Conservation (phyloP, 1,140 invertebrate genomes). For the Lepidurus arcticus region DNA sequence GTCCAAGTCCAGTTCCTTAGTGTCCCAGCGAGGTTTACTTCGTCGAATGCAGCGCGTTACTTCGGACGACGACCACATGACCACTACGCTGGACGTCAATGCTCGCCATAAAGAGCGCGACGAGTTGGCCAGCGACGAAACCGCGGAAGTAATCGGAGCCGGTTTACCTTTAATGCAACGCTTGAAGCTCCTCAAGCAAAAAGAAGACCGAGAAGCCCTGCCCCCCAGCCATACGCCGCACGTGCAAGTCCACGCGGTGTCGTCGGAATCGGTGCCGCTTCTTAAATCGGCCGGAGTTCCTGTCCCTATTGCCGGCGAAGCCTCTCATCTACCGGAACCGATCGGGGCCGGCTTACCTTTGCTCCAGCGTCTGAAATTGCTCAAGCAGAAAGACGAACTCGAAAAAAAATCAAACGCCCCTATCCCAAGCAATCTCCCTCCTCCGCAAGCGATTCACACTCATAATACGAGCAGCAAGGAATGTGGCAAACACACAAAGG, state of each 20-base stretch:
- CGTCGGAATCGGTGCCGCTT: neutral
- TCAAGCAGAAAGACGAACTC: conserved; percentile 71
- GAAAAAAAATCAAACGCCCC: conserved; percentile 42
- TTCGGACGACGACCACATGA: conserved; percentile 55
- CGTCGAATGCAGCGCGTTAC: conserved; percentile 60
- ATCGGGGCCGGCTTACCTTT: conserved; percentile 69
- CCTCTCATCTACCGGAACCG: conserved; percentile 51
- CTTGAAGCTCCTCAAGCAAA: conserved; percentile 68
- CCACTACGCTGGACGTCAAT: neutral
- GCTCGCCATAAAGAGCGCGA: neutral
- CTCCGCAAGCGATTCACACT: neutral
- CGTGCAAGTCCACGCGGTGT: conserved; percentile 7
- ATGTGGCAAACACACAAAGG: conserved; percentile 2
- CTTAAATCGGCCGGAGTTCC: neutral
- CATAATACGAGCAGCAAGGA: neutral
- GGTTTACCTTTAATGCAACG: conserved; percentile 73
- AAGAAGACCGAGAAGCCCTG: conserved; percentile 47
- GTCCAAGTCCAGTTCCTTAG: neutral
- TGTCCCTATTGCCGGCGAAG: neutral
- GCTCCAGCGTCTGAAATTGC: conserved; percentile 66
- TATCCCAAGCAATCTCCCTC: neutral
- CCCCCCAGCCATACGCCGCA: neutral
- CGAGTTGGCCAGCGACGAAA: neutral
- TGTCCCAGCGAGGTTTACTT: conserved; percentile 39
- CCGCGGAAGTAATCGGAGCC: conserved; percentile 58